These are phyloP conservation scores for Crioceris asparagi DNA, from an alignment of 2,888 invertebrate genomes.

Conservation along the genomic window DNA sequence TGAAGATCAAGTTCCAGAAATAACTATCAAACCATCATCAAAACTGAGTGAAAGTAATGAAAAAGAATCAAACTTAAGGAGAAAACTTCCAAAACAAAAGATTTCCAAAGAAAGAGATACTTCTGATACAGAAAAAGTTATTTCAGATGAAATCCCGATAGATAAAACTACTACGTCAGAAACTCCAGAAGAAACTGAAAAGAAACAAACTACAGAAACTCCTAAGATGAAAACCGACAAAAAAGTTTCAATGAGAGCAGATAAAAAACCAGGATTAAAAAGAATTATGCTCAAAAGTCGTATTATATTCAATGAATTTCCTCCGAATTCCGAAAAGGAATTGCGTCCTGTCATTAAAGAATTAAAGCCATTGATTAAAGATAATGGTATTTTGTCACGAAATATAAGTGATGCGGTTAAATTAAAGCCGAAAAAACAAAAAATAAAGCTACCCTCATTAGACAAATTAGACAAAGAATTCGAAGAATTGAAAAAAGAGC, in stretches of 20 bases:
- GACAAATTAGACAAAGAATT: constrained; percentile 40
- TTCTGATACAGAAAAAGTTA: constrained; percentile 31
- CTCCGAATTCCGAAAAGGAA: constrained; percentile 30
- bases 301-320: constrained; percentile 45
- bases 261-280: constrained; percentile 32
- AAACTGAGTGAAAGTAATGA: constrained; percentile 19
- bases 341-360: constrained; percentile 29
- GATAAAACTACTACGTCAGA: too few relatives aligned
- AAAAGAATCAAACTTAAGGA: constrained; percentile 25
- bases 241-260: too few relatives aligned
- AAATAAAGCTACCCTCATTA: constrained; percentile 33
- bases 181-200: too few relatives aligned
- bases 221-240: constrained; percentile 32
- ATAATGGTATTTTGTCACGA: constrained; percentile 39
- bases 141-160: too few relatives aligned
- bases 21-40: constrained; percentile 29
- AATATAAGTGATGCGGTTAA: constrained; percentile 41
- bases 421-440: constrained; percentile 31
- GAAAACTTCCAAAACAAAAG: constrained; percentile 29
- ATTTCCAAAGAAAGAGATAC: constrained; percentile 29
- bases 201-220: constrained; percentile 9
- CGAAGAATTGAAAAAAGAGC: constrained; percentile 34
- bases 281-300: constrained; percentile 46
- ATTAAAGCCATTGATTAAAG: constrained; percentile 29
- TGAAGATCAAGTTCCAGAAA: constrained; percentile 13